Evolutionary conservation across 1,140 invertebrate species (phyloP).

Genomic region (fruit fly (Drosophila melanogaster)): DNA sequence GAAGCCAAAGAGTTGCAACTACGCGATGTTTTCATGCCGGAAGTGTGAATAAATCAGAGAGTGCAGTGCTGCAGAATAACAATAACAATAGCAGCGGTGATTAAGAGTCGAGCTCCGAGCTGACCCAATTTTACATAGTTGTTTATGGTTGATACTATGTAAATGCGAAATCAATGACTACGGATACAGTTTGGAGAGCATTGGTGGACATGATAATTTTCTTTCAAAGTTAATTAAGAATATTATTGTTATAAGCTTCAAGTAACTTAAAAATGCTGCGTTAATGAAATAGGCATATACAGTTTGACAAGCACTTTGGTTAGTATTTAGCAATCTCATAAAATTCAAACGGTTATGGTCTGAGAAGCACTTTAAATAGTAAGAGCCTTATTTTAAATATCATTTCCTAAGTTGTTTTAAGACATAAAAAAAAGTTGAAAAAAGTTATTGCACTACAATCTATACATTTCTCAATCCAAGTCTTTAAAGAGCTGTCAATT

Average conservation of each 20-base stretch:
- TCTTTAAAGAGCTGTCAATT: too few species aligned
- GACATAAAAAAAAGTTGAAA: background rate
- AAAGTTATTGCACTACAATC: too few species aligned
- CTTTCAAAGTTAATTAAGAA: background rate
- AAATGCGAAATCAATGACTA: background rate
- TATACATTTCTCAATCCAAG: too few species aligned
- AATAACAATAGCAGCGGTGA: constrained; percentile 47
- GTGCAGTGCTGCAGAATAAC: constrained; percentile 48
- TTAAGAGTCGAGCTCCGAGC: constrained; percentile 57
- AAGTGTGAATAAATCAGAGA: constrained; percentile 21
- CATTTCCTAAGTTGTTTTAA: background rate
- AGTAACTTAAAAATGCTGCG: background rate
- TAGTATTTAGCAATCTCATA: background rate
- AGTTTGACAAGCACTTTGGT: background rate
- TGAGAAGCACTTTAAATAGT: background rate
- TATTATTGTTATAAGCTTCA: background rate
- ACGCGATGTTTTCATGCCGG: constrained; percentile 48
- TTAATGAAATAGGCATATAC: background rate
- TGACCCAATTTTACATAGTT: constrained; percentile 59
- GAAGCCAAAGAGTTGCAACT: constrained; percentile 53
- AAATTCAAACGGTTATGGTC: background rate
- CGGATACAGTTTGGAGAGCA: constrained; percentile 21
- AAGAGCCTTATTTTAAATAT: background rate
- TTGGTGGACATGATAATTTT: background rate
- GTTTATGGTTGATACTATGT: constrained; percentile 11